A percentile compares a stretch with the other conserved stretches of the same genome.
phyloP scores from a whole-genome alignment of 2,888 invertebrate genomes.

The Nomada goodeniana region DNA sequence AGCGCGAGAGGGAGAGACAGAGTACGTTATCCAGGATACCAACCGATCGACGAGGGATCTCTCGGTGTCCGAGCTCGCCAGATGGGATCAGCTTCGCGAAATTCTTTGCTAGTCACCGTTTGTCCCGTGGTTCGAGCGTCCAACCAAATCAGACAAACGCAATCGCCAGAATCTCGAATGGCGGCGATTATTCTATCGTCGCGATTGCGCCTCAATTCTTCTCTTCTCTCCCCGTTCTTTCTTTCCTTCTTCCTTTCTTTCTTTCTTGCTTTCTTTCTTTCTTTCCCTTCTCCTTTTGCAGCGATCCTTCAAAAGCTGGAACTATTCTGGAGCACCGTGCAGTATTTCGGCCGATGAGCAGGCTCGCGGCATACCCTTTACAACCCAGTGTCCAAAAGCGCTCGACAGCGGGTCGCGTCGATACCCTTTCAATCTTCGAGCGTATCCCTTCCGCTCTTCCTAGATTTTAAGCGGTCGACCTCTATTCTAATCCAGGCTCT shows the following conservation, averaged over 20 bases:
- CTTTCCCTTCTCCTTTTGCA: no score
- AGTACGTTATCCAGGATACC: neutral
- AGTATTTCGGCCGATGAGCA: conserved; percentile 83
- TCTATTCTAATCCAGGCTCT: no score
- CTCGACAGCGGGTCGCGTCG: conserved; percentile 28
- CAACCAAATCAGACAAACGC: neutral
- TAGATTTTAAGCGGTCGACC: no score
- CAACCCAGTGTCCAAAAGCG: conserved; percentile 48
- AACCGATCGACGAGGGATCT: no score
- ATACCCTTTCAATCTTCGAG: conserved; percentile 26
- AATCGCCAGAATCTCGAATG: neutral
- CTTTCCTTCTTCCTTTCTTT: no score
- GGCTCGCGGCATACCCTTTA: conserved; percentile 81
- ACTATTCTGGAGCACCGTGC: conserved; percentile 76
- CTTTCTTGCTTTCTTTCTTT: no score
- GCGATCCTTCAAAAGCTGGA: conserved; percentile 21
- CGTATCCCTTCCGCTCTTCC: neutral
- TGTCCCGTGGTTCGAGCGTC: neutral
- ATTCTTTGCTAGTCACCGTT: conserved; percentile 37
- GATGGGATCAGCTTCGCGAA: conserved; percentile 7
- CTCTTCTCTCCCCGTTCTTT: neutral
- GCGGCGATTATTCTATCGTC: conserved; percentile 27
- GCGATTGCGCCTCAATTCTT: neutral
- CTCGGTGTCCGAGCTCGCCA: neutral
- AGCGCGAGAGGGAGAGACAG: neutral